Conservation (phyloP, 2,797 vertebrate species). For the Heteromormyrus szaboi region DNA sequence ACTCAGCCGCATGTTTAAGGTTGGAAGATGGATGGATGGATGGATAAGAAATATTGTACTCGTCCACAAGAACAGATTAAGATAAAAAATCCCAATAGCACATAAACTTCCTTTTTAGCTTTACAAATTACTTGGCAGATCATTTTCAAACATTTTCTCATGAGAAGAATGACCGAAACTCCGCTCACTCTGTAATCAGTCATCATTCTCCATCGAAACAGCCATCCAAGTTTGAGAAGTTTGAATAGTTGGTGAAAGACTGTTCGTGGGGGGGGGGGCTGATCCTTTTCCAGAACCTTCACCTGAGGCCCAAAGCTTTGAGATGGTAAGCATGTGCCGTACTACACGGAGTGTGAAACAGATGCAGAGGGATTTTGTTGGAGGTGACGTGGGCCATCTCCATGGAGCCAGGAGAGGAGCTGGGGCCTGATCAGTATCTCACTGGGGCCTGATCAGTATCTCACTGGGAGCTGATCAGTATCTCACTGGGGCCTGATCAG, state of each 20-base stretch:
- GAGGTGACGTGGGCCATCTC: constrained; percentile 16
- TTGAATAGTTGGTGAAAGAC: neutral
- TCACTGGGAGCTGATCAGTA: too few relatives aligned
- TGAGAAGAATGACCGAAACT: neutral
- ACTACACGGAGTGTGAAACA: neutral
- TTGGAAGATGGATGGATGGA: neutral
- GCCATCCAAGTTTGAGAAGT: neutral
- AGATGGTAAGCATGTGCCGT: neutral
- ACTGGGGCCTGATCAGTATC: too few relatives aligned
- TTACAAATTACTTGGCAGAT: neutral
- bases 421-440: neutral
- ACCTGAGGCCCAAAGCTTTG: neutral
- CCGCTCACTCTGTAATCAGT: neutral
- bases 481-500: neutral
- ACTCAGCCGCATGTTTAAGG: neutral
- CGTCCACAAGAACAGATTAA: neutral
- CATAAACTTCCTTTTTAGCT: neutral
- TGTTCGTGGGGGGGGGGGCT: neutral
- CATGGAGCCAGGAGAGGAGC: neutral
- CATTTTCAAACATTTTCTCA: neutral
- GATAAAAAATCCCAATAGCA: neutral
- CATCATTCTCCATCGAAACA: neutral
- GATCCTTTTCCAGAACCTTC: neutral
- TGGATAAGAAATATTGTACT: neutral
- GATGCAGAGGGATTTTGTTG: neutral